Conservation (phyloP, 1,140 invertebrate genomes). For the Penaeus chinensis region DNA sequence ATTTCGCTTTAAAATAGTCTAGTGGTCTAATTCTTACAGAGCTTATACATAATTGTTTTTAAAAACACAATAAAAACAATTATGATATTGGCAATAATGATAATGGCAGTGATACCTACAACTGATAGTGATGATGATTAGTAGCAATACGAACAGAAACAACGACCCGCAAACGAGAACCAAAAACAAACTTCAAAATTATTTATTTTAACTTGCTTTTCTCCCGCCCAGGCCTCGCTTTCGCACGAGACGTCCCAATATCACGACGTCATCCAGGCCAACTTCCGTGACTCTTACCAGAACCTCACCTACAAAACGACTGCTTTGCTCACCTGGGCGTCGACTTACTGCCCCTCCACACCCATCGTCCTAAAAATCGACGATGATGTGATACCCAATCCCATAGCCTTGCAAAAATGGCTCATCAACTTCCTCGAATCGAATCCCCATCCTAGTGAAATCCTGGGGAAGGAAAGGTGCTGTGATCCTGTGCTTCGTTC, state of each 20-base stretch:
- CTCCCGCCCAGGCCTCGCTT: not conserved
- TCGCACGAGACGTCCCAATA: slow-evolving; percentile 27
- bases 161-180: too few species aligned
- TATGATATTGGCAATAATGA: too few species aligned
- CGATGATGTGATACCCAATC: slow-evolving; percentile 66
- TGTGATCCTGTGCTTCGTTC: slow-evolving; percentile 13
- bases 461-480: slow-evolving; percentile 22
- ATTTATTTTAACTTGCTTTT: too few species aligned
- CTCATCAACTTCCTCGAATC: not conserved
- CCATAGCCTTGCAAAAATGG: slow-evolving; percentile 26
- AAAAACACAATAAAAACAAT: too few species aligned
- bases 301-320: slow-evolving; percentile 68
- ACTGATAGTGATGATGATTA: too few species aligned
- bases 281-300: slow-evolving; percentile 67
- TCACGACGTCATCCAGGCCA: slow-evolving; percentile 64
- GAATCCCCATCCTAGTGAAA: not conserved
- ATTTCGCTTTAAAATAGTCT: not conserved
- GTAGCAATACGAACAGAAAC: too few species aligned
- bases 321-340: slow-evolving; percentile 66
- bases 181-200: too few species aligned
- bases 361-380: slow-evolving; percentile 67
- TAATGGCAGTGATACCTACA: too few species aligned
- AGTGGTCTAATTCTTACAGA: too few species aligned
- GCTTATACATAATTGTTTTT: too few species aligned
- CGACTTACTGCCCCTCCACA: slow-evolving; percentile 65